These are phyloP conservation scores for Synergus itoensis DNA, from an alignment of 2,888 invertebrate genomes.

Conservation along the genomic window DNA sequence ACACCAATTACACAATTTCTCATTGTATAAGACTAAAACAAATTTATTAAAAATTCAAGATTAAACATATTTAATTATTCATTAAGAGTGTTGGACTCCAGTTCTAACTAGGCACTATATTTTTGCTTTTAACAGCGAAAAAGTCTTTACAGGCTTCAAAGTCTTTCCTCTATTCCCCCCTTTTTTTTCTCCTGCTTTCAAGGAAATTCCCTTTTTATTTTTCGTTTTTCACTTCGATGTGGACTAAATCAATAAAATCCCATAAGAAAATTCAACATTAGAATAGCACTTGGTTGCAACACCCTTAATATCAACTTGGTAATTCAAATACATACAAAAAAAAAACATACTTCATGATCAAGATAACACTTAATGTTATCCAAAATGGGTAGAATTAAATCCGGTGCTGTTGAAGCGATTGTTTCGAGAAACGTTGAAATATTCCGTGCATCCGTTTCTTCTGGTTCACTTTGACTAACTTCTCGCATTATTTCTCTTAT, in stretches of 20 bases:
- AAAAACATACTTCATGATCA: constrained; percentile 65
- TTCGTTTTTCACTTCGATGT: too few relatives aligned
- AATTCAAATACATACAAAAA: constrained; percentile 40
- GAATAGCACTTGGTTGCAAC: too few relatives aligned
- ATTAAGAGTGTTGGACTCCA: too few relatives aligned
- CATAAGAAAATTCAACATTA: too few relatives aligned
- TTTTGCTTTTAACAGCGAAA: too few relatives aligned
- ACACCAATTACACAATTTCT: constrained; percentile 91
- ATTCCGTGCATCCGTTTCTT: constrained; percentile 78
- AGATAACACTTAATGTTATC: constrained; percentile 70
- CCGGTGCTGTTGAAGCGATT: constrained; percentile 62
- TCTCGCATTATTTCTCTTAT: constrained; percentile 87
- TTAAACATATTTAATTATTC: too few relatives aligned
- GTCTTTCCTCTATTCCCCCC: too few relatives aligned
- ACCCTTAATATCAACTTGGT: background rate
- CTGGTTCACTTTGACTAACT: constrained; percentile 85
- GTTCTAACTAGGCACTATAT: too few relatives aligned
- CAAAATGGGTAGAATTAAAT: constrained; percentile 68
- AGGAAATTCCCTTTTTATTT: too few relatives aligned
- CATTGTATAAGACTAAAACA: constrained; percentile 80
- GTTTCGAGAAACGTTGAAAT: constrained; percentile 70
- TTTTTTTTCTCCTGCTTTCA: too few relatives aligned
- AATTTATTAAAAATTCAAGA: constrained; percentile 30
- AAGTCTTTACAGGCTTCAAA: too few relatives aligned
- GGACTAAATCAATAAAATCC: too few relatives aligned